phyloP scores from a whole-genome alignment of 2,113 vertebrate genomes.

The Tamias sibiricus region DNA sequence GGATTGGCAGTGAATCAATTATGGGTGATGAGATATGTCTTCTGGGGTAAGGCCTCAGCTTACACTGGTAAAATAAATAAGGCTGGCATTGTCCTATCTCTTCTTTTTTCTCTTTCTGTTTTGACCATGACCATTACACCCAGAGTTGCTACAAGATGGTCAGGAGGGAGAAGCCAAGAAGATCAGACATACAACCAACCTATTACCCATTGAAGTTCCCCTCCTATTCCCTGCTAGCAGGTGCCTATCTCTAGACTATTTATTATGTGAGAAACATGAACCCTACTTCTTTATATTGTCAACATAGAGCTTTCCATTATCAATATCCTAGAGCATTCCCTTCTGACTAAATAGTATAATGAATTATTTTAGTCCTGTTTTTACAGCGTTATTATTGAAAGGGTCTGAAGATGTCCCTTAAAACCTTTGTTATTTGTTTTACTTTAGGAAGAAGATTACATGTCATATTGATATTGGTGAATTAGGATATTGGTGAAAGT shows the following conservation, averaged over 20 bases:
- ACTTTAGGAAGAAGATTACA: neutral
- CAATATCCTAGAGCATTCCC: neutral
- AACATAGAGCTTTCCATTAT: neutral
- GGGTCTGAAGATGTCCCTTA: conserved; percentile 9
- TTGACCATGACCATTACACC: neutral
- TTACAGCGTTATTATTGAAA: neutral
- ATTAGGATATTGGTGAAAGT: neutral
- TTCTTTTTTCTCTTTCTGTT: neutral
- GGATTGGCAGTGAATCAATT: neutral
- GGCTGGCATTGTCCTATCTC: neutral
- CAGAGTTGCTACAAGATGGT: neutral
- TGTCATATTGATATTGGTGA: neutral
- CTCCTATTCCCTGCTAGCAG: neutral
- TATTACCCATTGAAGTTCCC: neutral
- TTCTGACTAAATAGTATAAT: neutral
- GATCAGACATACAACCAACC: neutral
- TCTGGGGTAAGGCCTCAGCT: neutral
- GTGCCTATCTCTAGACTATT: neutral
- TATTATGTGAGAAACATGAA: neutral
- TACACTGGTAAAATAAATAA: neutral
- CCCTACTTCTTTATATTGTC: neutral
- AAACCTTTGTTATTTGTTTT: conserved; percentile 34
- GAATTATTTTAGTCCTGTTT: conserved; percentile 29
- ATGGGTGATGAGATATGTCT: neutral
- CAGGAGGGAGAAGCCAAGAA: neutral